Conservation (phyloP, 2,113 vertebrate species). For the Sphyrna mokarran region DNA sequence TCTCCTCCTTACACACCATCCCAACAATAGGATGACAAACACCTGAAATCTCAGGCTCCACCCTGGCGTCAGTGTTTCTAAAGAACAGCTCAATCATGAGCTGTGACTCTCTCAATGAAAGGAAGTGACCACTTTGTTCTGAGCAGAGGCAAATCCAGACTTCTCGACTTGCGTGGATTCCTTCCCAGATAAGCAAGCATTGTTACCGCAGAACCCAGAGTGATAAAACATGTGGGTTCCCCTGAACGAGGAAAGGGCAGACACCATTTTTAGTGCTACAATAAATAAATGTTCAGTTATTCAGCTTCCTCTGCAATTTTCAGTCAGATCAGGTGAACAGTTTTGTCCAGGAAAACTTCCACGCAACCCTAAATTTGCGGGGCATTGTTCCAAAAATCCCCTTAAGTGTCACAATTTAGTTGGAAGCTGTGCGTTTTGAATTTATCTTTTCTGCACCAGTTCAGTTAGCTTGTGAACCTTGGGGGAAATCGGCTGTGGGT, state of each 20-base stretch:
- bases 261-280: neutral
- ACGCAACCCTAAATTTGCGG: no score
- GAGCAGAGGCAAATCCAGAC: neutral
- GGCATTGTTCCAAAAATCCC: no score
- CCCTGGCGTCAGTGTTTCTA: neutral
- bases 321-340: neutral
- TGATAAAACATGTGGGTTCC: neutral
- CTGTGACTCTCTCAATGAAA: neutral
- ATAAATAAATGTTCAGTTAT: neutral
- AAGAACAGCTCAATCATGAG: neutral
- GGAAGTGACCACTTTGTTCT: constrained; percentile 1
- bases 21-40: neutral
- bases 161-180: neutral
- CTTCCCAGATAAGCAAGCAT: constrained; percentile 1
- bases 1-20: neutral
- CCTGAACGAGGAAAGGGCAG: neutral
- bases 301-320: neutral
- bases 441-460: no score
- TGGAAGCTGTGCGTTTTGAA: neutral
- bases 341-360: neutral
- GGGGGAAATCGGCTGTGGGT: no score
- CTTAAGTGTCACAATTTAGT: neutral
- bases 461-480: no score
- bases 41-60: neutral
- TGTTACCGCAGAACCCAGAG: neutral